Conservation (phyloP, 1,140 invertebrate genomes). For the Teleogryllus occipitalis region DNA sequence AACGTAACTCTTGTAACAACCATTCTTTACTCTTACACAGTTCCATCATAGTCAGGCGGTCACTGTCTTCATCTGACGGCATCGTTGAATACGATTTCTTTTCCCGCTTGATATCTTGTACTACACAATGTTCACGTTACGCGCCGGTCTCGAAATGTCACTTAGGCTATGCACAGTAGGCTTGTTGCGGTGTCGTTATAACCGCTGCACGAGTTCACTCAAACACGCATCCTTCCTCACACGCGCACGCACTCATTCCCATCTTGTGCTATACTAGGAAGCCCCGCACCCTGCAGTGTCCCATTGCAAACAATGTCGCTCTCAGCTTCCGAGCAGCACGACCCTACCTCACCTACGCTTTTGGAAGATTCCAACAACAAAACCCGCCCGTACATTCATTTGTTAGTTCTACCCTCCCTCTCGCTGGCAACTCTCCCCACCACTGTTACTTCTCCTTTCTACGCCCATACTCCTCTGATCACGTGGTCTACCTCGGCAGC, state of each 20-base stretch:
- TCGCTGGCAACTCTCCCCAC: slow-evolving; percentile 5
- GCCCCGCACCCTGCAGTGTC: not conserved
- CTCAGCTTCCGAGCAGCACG: not conserved
- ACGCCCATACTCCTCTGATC: slow-evolving; percentile 22
- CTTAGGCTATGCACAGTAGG: not conserved
- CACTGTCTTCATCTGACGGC: slow-evolving; percentile 19
- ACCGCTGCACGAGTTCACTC: slow-evolving; percentile 9
- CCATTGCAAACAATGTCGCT: not conserved
- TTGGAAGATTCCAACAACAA: slow-evolving; percentile 18
- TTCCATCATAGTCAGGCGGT: slow-evolving; percentile 13
- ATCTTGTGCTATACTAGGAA: not conserved
- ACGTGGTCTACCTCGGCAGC: slow-evolving; percentile 22
- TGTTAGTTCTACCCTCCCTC: slow-evolving; percentile 20
- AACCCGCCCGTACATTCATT: slow-evolving; percentile 21
- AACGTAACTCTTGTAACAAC: slow-evolving; percentile 53
- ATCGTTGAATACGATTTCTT: not conserved
- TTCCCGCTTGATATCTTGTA: not conserved
- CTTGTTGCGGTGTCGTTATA: not conserved
- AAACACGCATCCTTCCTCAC: not conserved
- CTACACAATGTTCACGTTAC: not conserved
- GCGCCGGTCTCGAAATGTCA: slow-evolving; percentile 6
- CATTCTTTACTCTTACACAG: slow-evolving; percentile 42
- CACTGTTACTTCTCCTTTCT: slow-evolving; percentile 6
- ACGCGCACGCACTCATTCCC: not conserved
- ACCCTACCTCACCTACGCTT: slow-evolving; percentile 18